Evolutionary conservation across 1,140 invertebrate species (phyloP).

Genomic region (Pseudomyrmex dendroicus): DNA sequence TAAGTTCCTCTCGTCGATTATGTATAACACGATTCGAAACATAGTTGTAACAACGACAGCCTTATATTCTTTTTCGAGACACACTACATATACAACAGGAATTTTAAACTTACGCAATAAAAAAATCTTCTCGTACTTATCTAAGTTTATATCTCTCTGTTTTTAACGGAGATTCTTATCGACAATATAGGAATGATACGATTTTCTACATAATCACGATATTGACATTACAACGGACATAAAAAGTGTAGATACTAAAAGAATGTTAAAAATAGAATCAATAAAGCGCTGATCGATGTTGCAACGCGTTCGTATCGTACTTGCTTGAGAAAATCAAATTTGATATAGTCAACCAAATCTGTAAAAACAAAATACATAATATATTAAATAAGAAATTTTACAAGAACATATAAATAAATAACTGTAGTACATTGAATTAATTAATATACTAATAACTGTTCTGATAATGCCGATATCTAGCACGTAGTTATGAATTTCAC

Average conservation of each 20-base stretch:
- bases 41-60: conserved; percentile 26
- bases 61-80: background rate
- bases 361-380: background rate
- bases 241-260: background rate
- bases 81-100: background rate
- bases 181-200: conserved; percentile 5
- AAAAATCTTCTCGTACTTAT: conserved; percentile 1
- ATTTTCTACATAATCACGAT: background rate
- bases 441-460: background rate
- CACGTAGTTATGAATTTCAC: conserved; percentile 10
- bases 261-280: conserved; percentile 8
- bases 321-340: conserved; percentile 40
- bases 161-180: background rate
- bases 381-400: conserved; percentile 29
- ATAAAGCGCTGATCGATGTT: conserved; percentile 39
- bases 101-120: background rate
- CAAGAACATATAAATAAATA: background rate
- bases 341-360: background rate
- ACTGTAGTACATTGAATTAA: conserved; percentile 14
- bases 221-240: background rate
- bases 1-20: conserved; percentile 22
- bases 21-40: conserved; percentile 4
- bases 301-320: conserved; percentile 15
- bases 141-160: background rate
- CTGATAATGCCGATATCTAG: conserved; percentile 1